phyloP scores from a whole-genome alignment of 2,888 invertebrate genomes.

The Caenorhabditis zanzibari region DNA sequence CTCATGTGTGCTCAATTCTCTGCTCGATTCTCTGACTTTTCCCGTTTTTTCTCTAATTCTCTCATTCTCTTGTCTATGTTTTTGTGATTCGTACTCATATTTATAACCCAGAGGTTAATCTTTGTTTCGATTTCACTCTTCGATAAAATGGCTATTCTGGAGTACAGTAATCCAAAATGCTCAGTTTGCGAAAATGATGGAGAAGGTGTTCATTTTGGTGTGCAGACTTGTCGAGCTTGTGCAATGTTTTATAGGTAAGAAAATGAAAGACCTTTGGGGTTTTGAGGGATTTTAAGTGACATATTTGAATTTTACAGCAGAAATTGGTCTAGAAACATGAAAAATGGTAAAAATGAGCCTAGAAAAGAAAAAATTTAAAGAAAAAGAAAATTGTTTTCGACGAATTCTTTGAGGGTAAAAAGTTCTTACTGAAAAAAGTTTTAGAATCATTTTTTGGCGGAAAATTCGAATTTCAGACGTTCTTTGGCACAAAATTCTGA shows the following conservation, averaged over 20 bases:
- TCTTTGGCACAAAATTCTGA: background rate
- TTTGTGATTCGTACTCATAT: conserved; percentile 13
- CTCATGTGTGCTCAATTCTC: background rate
- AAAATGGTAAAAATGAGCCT: background rate
- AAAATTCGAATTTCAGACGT: conserved; percentile 34
- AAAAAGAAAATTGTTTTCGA: too few species aligned
- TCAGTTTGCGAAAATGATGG: conserved; percentile 28
- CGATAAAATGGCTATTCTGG: conserved; percentile 9
- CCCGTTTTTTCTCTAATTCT: conserved; percentile 23
- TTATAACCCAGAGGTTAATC: background rate
- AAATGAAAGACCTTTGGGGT: too few species aligned
- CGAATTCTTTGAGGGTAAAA: background rate
- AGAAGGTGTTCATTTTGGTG: conserved; percentile 49
- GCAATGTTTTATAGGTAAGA: conserved; percentile 57
- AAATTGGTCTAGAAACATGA: too few species aligned
- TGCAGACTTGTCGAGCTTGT: conserved; percentile 51
- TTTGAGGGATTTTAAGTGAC: too few species aligned
- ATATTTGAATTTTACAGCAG: too few species aligned
- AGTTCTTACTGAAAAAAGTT: too few species aligned
- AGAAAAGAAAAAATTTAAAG: background rate
- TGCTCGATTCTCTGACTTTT: conserved; percentile 36
- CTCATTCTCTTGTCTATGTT: background rate
- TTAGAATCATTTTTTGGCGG: too few species aligned
- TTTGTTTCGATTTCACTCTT: background rate
- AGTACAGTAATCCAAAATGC: conserved; percentile 26